Percentiles rank a stretch among this genome's conserved stretches.
Evolutionary conservation across 2,888 invertebrate genomes (phyloP).

Genomic region (Dastarcus helophoroides): DNA sequence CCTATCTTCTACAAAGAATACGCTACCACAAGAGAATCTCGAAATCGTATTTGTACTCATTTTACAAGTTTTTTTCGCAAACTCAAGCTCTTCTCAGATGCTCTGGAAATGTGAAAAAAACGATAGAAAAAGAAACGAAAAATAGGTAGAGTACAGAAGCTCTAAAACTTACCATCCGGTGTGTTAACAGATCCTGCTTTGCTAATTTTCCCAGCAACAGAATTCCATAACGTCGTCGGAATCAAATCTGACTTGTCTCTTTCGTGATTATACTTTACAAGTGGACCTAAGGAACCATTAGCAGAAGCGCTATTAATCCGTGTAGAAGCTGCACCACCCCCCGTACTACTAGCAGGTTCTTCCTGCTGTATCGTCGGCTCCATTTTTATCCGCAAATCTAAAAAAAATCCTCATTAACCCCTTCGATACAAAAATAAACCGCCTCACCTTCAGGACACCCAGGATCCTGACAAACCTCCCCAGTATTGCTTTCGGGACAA

Average conservation of each 20-base stretch:
- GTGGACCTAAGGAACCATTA: conserved; percentile 47
- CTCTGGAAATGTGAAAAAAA: too few relatives aligned
- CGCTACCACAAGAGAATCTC: too few relatives aligned
- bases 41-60: too few relatives aligned
- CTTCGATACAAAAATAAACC: background rate
- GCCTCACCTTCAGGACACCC: conserved; percentile 41
- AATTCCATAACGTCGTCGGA: conserved; percentile 45
- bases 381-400: conserved; percentile 69
- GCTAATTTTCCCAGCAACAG: conserved; percentile 40
- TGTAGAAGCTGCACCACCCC: conserved; percentile 32
- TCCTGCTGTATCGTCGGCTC: conserved; percentile 38
- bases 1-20: too few relatives aligned
- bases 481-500: conserved; percentile 36
- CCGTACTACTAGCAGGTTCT: conserved; percentile 33
- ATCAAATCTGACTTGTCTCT: conserved; percentile 40
- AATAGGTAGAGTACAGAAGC: conserved; percentile 3
- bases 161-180: conserved; percentile 57
- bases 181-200: conserved; percentile 75
- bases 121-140: too few relatives aligned
- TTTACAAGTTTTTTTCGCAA: too few relatives aligned
- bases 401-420: conserved; percentile 21
- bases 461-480: conserved; percentile 32
- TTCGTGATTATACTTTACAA: conserved; percentile 37
- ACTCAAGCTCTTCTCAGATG: too few relatives aligned
- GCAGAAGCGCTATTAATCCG: conserved; percentile 24